Evolutionary conservation across 2,888 invertebrate species (phyloP).

Genomic region (Pelosia muscerda): DNA sequence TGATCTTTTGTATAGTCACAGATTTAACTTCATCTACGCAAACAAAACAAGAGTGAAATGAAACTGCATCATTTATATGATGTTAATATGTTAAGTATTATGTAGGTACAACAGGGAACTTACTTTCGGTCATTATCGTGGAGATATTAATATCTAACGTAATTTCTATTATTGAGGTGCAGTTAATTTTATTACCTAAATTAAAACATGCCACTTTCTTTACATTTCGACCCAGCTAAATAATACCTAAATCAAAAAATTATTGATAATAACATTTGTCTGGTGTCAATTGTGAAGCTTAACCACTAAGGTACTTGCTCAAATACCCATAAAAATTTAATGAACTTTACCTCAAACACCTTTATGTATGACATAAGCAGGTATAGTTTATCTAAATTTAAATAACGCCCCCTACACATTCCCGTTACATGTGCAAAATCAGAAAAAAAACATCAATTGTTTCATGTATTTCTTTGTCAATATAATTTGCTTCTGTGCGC

Average conservation of each 20-base stretch:
- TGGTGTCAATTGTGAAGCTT: too few relatives aligned
- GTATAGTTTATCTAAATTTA: too few relatives aligned
- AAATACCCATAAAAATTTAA: neutral
- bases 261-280: too few relatives aligned
- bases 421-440: too few relatives aligned
- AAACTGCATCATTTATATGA: neutral
- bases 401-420: too few relatives aligned
- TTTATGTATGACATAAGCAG: neutral
- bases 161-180: neutral
- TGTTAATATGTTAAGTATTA: too few relatives aligned
- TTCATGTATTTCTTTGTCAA: too few relatives aligned
- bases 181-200: neutral
- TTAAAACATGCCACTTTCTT: neutral
- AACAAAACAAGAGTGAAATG: neutral
- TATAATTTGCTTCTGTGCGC: too few relatives aligned
- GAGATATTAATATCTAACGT: too few relatives aligned
- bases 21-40: neutral
- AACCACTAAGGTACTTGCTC: neutral
- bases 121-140: too few relatives aligned
- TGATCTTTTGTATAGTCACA: neutral
- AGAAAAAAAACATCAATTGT: too few relatives aligned
- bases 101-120: neutral
- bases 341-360: neutral
- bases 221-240: neutral
- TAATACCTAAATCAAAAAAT: neutral